Evolutionary conservation across 35 echinoderm and acorn worm species (phyloP), one percentile per base, ranked within the genome.

Genomic region (Patiria miniata): DNA sequence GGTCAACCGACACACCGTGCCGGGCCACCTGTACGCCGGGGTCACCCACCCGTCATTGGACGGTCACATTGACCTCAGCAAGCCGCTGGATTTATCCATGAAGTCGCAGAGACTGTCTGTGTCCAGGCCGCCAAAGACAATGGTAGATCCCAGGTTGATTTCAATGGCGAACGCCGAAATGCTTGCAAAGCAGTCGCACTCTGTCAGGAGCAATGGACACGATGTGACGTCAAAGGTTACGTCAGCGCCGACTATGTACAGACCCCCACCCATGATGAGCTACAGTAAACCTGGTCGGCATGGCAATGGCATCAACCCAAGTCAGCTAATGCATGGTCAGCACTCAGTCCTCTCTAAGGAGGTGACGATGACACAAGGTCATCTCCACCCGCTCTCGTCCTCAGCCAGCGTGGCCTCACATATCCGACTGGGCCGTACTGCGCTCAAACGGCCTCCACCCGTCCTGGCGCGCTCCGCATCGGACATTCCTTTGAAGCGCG

Each of bases 21-120:
- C 19, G 10, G 65, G 65, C 26, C 19, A 34, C 15, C 65, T 4
- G 0, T 73, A 73, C 30, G 82, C 52, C 4, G 82, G 51, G 54
- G 30, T 33, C 8, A 16, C 7, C 2, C 28, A 51, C 15, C 17
- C 51, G 37, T 33, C 32, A 1, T 26, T 57, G 23, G 88, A 90
- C 14, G 60, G 51, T 17, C 60, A 59, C 39, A 39, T 84, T 15
- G 88, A 90, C 52, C 88, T 90, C 44, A 90, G 57, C 39, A 90
- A 84, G 40, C 88, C 88, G 9, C 79, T 90, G 29, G 88, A 90
- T 59, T 40, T 90, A 33, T 90, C 88, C 1, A 83, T 68, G 28
- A 89, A 89, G 87, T 52, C 73, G 1, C 8, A 57, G 47, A n/a
- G 26, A 77, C 15, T 18, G 1, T 7, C n/a, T 7, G 39, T 86